Evolutionary conservation across 2,888 invertebrate species (phyloP), one percentile per base, ranked within the genome.

Genomic region (Xanthia icteritia): DNA sequence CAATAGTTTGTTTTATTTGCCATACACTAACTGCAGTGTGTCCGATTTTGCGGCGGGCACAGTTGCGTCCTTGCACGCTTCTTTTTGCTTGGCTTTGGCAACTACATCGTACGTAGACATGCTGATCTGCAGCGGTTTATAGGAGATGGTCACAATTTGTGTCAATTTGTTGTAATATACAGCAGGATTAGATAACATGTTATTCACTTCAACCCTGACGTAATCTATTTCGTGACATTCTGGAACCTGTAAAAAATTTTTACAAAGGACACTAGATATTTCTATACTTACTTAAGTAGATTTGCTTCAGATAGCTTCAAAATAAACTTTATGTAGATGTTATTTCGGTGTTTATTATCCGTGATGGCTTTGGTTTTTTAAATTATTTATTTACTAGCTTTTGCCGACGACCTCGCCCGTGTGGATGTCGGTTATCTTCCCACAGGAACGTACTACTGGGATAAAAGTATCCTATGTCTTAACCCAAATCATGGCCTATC

Each of bases 141-240:
- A 91, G 9, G 76, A 42, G 27, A 90, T 87, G 15, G 76, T 76
- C 23, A 90, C 84, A 9, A 54, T 67, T 20, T 77, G 72, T 1
- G 73, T 69, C 45, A 79, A 42, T 36, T 72, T 75, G 42, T 87
- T 74, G 75, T 74, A 90, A 8, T 58, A 61, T 20, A 90, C 88
- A 0, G 66, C 58, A 0, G 91, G 91, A 4, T 85, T 86, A 3
- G 85, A 81, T 5, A 83, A 0, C 3, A 56, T 23, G 74, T 89
- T 90, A 27, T 81, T 63, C 3, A 91, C 85, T n/a, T 71, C 77
- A 6, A 90, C 87, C 45, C 77, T 82, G 4, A 88, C 83, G 74
- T 77, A 83, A 64, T 73, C 76, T 54, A 89, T 74, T 17, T 69
- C 72, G 23, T 83, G 45, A 73, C 89, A 88, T 20, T 74, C 58